Evolutionary conservation across 1,140 invertebrate species (phyloP).

Genomic region (Monochamus saltuarius): DNA sequence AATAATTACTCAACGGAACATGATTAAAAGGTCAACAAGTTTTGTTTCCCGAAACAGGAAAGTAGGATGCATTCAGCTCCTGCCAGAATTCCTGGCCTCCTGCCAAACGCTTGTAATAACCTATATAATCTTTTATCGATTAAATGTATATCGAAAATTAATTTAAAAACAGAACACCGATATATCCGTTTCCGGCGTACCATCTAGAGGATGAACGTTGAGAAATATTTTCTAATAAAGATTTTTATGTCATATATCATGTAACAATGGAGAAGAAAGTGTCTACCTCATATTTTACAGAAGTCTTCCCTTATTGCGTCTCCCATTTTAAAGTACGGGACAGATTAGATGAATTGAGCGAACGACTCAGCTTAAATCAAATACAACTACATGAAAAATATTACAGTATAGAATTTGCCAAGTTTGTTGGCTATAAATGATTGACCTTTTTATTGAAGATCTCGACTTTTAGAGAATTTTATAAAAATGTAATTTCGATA

Average conservation of each 20-base stretch:
- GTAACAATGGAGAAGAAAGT: background rate
- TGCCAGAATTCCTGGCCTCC: constrained; percentile 5
- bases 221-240: constrained; percentile 14
- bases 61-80: background rate
- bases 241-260: background rate
- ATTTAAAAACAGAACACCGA: constrained; percentile 9
- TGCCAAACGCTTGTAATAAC: constrained; percentile 4
- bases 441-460: background rate
- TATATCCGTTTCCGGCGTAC: background rate
- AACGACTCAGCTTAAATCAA: background rate
- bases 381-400: background rate
- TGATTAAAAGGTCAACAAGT: constrained; percentile 11
- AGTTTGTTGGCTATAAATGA: background rate
- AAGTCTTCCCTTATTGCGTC: background rate
- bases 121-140: constrained; percentile 11
- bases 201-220: constrained; percentile 1
- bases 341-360: constrained; percentile 4
- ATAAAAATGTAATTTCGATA: too few species aligned
- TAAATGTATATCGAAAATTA: constrained; percentile 11
- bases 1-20: background rate
- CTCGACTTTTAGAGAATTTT: too few species aligned
- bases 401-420: background rate
- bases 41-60: background rate
- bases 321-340: constrained; percentile 1
- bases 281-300: background rate